These are phyloP conservation scores for Hyposoter didymator DNA, from an alignment of 2,888 invertebrate species.

Conservation along the genomic window DNA sequence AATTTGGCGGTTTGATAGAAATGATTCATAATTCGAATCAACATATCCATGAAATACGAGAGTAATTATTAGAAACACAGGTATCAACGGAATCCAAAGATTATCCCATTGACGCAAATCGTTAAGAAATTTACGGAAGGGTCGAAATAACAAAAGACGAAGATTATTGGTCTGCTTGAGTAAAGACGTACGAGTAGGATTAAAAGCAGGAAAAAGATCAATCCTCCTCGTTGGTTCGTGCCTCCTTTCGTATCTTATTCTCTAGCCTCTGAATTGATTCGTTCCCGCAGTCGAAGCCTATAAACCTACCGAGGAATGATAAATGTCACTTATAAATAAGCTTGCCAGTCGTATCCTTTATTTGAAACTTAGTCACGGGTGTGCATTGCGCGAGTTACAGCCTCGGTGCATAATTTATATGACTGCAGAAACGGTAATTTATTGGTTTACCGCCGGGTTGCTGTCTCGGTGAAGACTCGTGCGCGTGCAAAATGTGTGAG, in stretches of 20 bases:
- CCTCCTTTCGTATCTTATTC: conserved; percentile 51
- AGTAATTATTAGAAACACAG: background rate
- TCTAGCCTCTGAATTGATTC: conserved; percentile 60
- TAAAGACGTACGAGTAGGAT: conserved; percentile 51
- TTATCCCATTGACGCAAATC: background rate
- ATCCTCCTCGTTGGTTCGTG: conserved; percentile 50
- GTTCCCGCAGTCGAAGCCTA: conserved; percentile 66
- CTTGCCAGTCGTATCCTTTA: conserved; percentile 63
- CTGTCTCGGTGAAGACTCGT: conserved; percentile 64
- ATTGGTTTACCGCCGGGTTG: conserved; percentile 64
- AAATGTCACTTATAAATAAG: conserved; percentile 67
- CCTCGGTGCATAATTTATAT: conserved; percentile 66
- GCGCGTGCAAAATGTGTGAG: conserved; percentile 63
- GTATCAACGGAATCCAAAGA: background rate
- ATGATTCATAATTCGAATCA: background rate
- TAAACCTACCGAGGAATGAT: conserved; percentile 63
- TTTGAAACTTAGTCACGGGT: conserved; percentile 66
- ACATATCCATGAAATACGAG: background rate
- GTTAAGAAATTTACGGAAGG: background rate
- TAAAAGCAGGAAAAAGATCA: conserved; percentile 48
- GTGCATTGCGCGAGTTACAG: conserved; percentile 59
- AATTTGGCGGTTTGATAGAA: background rate
- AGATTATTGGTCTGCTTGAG: conserved; percentile 48
- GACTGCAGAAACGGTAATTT: conserved; percentile 63
- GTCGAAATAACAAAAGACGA: conserved; percentile 22